phyloP scores from a whole-genome alignment of 2,888 invertebrate species.

The Piscicola geometra region DNA sequence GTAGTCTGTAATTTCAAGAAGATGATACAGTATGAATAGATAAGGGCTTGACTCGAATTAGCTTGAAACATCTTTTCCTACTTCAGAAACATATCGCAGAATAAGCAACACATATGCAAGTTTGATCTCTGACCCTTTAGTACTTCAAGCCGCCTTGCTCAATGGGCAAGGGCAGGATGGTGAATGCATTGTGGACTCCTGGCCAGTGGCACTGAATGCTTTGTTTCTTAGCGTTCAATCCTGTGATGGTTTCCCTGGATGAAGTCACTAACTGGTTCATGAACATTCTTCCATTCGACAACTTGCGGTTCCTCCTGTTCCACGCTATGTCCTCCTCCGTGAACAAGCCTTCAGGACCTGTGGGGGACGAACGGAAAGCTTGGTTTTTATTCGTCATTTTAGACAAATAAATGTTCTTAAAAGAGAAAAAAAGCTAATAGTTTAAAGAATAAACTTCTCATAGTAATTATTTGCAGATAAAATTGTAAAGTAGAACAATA shows the following conservation, averaged over 20 bases:
- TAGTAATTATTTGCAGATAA: too few species aligned
- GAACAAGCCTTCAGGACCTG: slow-evolving; percentile 28
- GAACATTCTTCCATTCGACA: slow-evolving; percentile 64
- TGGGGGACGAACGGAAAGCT: not conserved
- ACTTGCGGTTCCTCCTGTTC: slow-evolving; percentile 66
- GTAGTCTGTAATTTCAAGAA: too few species aligned
- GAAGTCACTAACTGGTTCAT: slow-evolving; percentile 72
- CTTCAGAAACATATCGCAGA: too few species aligned
- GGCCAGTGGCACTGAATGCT: slow-evolving; percentile 73
- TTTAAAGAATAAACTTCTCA: slow-evolving; percentile 1
- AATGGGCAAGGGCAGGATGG: slow-evolving; percentile 57
- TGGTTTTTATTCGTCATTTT: not conserved
- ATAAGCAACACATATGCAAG: too few species aligned
- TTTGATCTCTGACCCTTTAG: not conserved
- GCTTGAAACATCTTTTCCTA: too few species aligned
- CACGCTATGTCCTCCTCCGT: slow-evolving; percentile 54
- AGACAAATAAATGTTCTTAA: not conserved
- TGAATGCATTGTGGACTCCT: slow-evolving; percentile 65
- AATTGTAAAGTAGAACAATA: too few species aligned
- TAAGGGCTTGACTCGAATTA: too few species aligned
- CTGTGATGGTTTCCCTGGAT: slow-evolving; percentile 67
- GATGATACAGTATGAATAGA: too few species aligned
- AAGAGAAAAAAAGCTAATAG: not conserved
- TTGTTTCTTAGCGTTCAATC: slow-evolving; percentile 68
- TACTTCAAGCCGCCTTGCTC: slow-evolving; percentile 9